A percentile compares a stretch with the other conserved stretches of the same genome.
Evolutionary conservation across 2,113 vertebrate species (phyloP).

Genomic region (Tinamus guttatus): DNA sequence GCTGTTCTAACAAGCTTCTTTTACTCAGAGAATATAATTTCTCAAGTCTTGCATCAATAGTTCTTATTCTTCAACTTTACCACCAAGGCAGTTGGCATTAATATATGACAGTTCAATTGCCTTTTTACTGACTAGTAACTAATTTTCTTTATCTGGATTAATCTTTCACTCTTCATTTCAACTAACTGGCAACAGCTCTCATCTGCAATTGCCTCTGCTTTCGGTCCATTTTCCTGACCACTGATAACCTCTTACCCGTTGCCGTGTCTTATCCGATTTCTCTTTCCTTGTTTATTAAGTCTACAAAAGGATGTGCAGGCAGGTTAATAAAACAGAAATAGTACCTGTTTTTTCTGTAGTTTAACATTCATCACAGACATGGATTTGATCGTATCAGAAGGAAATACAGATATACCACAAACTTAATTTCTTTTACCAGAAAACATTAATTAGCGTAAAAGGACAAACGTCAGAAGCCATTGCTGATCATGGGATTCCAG

Average conservation of each 20-base stretch:
- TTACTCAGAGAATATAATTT: neutral
- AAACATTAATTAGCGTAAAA: neutral
- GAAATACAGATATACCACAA: neutral
- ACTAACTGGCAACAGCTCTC: slow-evolving; percentile 17
- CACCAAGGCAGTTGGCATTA: neutral
- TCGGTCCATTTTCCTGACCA: neutral
- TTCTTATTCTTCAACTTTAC: neutral
- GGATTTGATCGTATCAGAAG: neutral
- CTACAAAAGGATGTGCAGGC: neutral
- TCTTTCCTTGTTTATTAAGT: slow-evolving; percentile 25
- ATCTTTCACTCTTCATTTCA: slow-evolving; percentile 44
- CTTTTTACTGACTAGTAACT: slow-evolving; percentile 34
- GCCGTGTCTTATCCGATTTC: slow-evolving; percentile 8
- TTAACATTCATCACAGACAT: neutral
- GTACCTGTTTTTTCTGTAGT: neutral
- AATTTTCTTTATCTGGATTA: slow-evolving; percentile 51
- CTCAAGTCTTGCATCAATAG: neutral
- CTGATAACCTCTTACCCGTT: slow-evolving; percentile 22
- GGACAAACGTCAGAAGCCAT: neutral
- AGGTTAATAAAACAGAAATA: neutral
- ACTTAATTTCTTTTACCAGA: neutral
- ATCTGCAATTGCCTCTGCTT: neutral
- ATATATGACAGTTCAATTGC: slow-evolving; percentile 4
- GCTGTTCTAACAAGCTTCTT: neutral
- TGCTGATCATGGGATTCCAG: neutral